These are phyloP conservation scores for Chlorodrepanis virens DNA, from an alignment of 2,113 vertebrate genomes.

Conservation along the genomic window DNA sequence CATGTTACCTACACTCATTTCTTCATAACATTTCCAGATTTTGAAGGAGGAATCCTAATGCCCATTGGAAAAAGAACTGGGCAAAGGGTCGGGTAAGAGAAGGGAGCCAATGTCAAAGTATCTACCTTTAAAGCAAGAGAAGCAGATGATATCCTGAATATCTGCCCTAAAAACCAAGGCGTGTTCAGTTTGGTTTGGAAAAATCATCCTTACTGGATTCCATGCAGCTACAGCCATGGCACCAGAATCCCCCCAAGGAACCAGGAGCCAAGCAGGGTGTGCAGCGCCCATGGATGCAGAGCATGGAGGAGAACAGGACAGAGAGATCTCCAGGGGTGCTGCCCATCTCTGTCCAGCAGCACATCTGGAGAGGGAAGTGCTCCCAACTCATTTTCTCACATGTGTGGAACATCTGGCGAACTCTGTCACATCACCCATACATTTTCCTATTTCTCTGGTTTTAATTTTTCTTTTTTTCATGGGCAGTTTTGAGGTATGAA, in stretches of 20 bases:
- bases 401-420: background rate
- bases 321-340: background rate
- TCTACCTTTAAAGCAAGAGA: background rate
- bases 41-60: background rate
- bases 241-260: background rate
- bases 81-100: background rate
- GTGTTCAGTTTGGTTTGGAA: background rate
- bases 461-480: background rate
- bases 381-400: background rate
- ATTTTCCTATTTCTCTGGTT: background rate
- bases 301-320: background rate
- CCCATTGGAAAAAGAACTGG: background rate
- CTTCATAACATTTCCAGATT: background rate
- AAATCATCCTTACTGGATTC: background rate
- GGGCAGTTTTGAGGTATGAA: background rate
- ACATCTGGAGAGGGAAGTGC: background rate
- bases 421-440: background rate
- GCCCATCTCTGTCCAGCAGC: background rate
- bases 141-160: background rate
- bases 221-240: fast-evolving
- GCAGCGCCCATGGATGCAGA: background rate
- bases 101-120: background rate
- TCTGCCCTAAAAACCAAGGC: background rate
- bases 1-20: background rate
- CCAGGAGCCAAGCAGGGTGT: background rate